Base-by-base conservation (phyloP, 2,797 vertebrate species). In the Clarias laeviceps region DNA sequence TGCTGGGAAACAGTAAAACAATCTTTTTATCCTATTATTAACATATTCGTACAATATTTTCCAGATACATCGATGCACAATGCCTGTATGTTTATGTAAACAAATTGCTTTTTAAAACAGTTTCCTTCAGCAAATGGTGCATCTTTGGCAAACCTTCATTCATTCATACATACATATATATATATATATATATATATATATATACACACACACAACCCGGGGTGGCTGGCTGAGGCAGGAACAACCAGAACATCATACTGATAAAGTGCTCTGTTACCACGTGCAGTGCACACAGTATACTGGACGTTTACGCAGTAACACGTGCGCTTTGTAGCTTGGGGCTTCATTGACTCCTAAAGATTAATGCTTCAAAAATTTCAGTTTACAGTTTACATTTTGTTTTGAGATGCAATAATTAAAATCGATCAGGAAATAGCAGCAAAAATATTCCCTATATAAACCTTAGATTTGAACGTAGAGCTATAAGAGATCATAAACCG, bases 231-330 rank as follows among this genome's bases (percentile, higher is more conserved):
- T 91, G 90, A 83, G 89, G 82, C 88, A 85, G 59, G 86, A 83
- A 76, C 80, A 84, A 89, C 34, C 84, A 74, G 89, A 92, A 88
- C 90, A 91, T 91, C 92, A 90, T 92, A 90, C 92, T 88, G 91
- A 94, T 95, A 97, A 98, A 97, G 97, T 97, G 97, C 97, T 97
- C 96, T 37, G 93, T 92, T 94, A 88, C 93, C 91, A 92, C 91
- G 90, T 91, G 91, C 90, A 62, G 86, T 87, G 91, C 85, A 90
- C 89, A 91, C 90, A 86, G 88, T 85, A 89, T 91, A 90, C 92
- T 91, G 57, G 79, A 82, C 24, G 27, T 62, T 85, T 78, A 18
- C 24, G 29, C 85, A 34, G n/a, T 40, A 84, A 84, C 27, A 81
- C 29, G 56, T 81, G 80, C 32, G 32, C 64, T 27, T 22, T 59